Percentiles rank a stretch among this genome's conserved stretches.
phyloP scores from a whole-genome alignment of 1,140 invertebrate species.

The Habropoda laboriosa region DNA sequence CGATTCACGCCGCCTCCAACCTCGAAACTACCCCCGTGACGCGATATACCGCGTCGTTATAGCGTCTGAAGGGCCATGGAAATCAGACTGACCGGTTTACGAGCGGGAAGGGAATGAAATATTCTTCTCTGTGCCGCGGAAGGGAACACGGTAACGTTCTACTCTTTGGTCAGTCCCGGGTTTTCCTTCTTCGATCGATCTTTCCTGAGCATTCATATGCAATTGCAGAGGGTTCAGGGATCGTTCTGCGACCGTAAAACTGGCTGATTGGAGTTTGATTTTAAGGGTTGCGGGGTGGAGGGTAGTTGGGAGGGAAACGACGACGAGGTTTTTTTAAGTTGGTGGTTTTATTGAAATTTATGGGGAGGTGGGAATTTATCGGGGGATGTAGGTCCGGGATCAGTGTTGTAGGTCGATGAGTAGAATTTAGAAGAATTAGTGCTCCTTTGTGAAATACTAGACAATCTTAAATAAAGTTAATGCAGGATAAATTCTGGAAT shows the following conservation, averaged over 20 bases:
- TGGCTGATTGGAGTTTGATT: neutral
- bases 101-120: constrained; percentile 14
- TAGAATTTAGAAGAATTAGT: too few relatives aligned
- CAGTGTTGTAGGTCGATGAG: too few relatives aligned
- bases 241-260: neutral
- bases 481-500: too few relatives aligned
- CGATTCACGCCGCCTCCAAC: constrained; percentile 35
- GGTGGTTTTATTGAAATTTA: neutral
- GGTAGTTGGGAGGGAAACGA: too few relatives aligned
- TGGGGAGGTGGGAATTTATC: too few relatives aligned
- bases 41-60: constrained; percentile 10
- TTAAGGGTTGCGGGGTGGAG: too few relatives aligned
- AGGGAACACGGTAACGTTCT: neutral
- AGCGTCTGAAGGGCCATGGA: neutral
- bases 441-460: too few relatives aligned
- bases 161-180: neutral
- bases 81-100: constrained; percentile 20
- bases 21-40: constrained; percentile 10
- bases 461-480: too few relatives aligned
- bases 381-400: too few relatives aligned
- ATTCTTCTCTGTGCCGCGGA: neutral
- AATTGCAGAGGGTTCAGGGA: neutral
- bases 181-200: neutral
- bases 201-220: neutral
- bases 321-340: too few relatives aligned